phyloP scores from a whole-genome alignment of 2,113 vertebrate genomes.

The Labeo rohita region DNA sequence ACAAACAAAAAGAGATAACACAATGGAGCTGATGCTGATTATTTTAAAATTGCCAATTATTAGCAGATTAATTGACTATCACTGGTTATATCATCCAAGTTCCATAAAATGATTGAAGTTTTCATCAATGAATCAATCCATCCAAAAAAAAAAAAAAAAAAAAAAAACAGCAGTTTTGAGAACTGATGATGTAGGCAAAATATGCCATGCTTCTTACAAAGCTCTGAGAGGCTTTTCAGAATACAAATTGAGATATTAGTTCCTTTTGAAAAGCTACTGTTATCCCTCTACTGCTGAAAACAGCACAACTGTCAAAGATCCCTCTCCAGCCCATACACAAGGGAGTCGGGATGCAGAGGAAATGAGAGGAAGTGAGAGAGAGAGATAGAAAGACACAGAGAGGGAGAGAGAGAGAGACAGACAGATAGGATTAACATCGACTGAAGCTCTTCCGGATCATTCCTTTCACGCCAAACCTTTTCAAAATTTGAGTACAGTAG shows the following conservation, averaged over 20 bases:
- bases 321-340: constrained; percentile 18
- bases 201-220: constrained; percentile 17
- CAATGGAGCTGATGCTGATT: neutral
- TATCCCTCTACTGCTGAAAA: constrained; percentile 40
- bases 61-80: neutral
- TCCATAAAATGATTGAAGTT: neutral
- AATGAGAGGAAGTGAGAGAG: constrained; percentile 1
- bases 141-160: neutral
- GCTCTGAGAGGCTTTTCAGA: constrained; percentile 22
- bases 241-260: constrained; percentile 44
- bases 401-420: neutral
- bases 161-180: neutral
- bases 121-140: neutral
- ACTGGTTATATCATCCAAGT: neutral
- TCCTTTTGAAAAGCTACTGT: constrained; percentile 25
- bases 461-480: constrained; percentile 27
- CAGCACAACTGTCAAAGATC: constrained; percentile 38
- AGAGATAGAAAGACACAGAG: neutral
- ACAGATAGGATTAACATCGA: constrained; percentile 29
- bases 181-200: constrained; percentile 33
- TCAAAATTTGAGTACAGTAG: constrained; percentile 6
- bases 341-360: constrained; percentile 8
- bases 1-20: neutral
- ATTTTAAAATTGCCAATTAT: neutral
- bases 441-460: constrained; percentile 36